Conservation (phyloP, 2,888 invertebrate species). For the Perithous albicinctus region DNA sequence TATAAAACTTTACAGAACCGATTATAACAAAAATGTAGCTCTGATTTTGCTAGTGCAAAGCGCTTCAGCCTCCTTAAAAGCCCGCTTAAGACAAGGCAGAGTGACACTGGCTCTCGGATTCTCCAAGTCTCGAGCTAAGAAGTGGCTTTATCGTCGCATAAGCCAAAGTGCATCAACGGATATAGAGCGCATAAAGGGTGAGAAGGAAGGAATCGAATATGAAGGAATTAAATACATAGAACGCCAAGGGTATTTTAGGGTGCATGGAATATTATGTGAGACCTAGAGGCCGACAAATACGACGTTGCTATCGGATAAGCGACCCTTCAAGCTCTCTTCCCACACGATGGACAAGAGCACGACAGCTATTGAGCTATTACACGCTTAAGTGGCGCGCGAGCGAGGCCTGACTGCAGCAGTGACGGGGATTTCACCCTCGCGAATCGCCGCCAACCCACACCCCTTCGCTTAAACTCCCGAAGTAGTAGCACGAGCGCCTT, state of each 20-base stretch:
- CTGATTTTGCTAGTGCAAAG: no score
- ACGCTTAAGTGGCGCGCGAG: slow-evolving; percentile 79
- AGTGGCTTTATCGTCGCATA: slow-evolving; percentile 76
- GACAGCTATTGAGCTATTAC: slow-evolving; percentile 83
- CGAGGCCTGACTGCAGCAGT: slow-evolving; percentile 74
- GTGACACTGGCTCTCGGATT: background rate
- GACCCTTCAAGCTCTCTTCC: slow-evolving; percentile 41
- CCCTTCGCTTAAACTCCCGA: slow-evolving; percentile 53
- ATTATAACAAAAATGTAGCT: no score
- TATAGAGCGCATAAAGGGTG: background rate
- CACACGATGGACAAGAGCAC: slow-evolving; percentile 64
- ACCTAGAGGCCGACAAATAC: slow-evolving; percentile 8
- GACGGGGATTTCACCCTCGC: slow-evolving; percentile 62
- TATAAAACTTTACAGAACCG: no score
- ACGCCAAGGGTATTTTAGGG: background rate
- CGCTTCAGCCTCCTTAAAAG: no score
- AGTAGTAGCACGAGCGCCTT: slow-evolving; percentile 35
- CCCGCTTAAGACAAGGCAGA: slow-evolving; percentile 2
- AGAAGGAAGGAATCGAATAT: background rate
- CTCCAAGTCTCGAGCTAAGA: slow-evolving; percentile 63
- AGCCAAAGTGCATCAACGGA: slow-evolving; percentile 72
- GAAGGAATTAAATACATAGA: background rate
- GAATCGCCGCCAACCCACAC: slow-evolving; percentile 53
- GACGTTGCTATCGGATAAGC: slow-evolving; percentile 43
- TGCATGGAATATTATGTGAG: slow-evolving; percentile 5